Evolutionary conservation across 2,113 vertebrate genomes (phyloP).

Genomic region (Trematomus loennbergii): DNA sequence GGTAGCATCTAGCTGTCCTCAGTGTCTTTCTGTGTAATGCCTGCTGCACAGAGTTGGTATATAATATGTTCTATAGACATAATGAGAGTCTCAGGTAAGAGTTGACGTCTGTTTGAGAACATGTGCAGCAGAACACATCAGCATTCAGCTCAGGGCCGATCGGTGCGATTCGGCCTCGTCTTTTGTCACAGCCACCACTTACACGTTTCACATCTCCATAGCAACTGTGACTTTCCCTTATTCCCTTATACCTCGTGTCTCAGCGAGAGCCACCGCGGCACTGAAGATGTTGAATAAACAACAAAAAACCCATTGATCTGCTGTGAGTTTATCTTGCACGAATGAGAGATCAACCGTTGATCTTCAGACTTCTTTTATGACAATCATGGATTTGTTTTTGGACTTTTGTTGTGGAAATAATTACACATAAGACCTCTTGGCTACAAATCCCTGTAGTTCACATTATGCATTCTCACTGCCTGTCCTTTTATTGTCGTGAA

Average conservation of each 20-base stretch:
- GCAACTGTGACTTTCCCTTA: constrained; percentile 72
- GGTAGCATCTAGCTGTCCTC: no score
- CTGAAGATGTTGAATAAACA: constrained; percentile 43
- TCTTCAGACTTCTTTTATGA: not conserved
- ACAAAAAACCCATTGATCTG: no score
- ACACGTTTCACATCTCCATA: constrained; percentile 68
- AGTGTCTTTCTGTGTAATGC: no score
- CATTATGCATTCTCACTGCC: not conserved
- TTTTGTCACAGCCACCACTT: constrained; percentile 66
- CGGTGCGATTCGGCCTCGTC: constrained; percentile 70
- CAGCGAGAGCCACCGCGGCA: constrained; percentile 29
- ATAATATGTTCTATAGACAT: not conserved
- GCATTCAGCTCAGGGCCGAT: constrained; percentile 49
- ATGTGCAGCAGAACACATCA: constrained; percentile 44
- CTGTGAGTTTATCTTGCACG: constrained; percentile 22
- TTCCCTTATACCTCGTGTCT: constrained; percentile 35
- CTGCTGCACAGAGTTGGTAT: not conserved
- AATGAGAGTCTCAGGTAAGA: constrained; percentile 28
- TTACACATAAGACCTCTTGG: not conserved
- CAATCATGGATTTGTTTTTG: no score
- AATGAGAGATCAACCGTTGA: constrained; percentile 12
- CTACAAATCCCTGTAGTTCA: not conserved
- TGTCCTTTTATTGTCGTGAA: not conserved
- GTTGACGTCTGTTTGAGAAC: constrained; percentile 6
- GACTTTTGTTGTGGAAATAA: not conserved